Percentiles rank a stretch among this genome's conserved stretches.
phyloP scores from a whole-genome alignment of 2,888 invertebrate species.

The Candidula unifasciata region DNA sequence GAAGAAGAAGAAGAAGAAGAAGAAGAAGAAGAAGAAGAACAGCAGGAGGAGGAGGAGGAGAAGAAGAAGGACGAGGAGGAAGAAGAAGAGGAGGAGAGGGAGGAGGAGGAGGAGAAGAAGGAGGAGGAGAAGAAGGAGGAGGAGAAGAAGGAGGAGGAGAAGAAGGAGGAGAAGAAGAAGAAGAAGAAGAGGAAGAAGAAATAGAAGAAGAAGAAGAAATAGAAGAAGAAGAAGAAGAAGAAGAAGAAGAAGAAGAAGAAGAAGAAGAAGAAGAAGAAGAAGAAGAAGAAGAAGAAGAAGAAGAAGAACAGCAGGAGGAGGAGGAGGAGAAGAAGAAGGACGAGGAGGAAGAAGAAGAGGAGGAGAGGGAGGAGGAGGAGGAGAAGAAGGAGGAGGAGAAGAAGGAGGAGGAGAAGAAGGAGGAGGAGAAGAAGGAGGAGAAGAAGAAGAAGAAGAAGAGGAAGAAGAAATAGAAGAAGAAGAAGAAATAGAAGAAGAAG shows the following conservation, averaged over 20 bases:
- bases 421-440: not conserved
- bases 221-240: conserved; percentile 17
- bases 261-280: not conserved
- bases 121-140: not conserved
- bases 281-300: not conserved
- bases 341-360: too few species aligned
- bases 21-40: too few species aligned
- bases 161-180: not conserved
- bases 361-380: not conserved
- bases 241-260: not conserved
- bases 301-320: conserved; percentile 11
- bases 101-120: not conserved
- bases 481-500: not conserved
- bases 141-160: not conserved
- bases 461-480: conserved; percentile 1
- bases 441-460: conserved; percentile 7
- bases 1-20: too few species aligned
- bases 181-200: not conserved
- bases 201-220: not conserved
- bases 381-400: not conserved
- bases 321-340: conserved; percentile 27
- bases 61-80: too few species aligned
- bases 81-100: not conserved
- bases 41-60: too few species aligned
- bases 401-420: conserved; percentile 7